A percentile compares a stretch with the other conserved stretches of the same genome.
These are phyloP conservation scores for Ophthalmolycus amberensis DNA, from an alignment of 2,113 vertebrate species.

Conservation along the genomic window DNA sequence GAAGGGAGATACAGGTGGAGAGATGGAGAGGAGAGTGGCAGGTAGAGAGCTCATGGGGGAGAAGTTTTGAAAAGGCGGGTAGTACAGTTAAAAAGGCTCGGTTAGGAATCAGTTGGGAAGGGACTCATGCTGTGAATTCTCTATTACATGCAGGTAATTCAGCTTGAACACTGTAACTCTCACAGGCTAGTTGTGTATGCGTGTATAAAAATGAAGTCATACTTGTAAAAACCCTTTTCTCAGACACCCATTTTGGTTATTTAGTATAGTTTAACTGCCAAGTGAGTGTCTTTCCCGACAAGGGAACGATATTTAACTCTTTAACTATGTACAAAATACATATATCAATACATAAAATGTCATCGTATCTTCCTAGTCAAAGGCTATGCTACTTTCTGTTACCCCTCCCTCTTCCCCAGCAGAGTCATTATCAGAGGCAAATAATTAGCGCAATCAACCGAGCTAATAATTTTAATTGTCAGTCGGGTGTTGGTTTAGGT, in stretches of 20 bases:
- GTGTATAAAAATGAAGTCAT: background rate
- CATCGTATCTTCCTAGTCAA: conserved; percentile 13
- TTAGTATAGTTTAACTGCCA: conserved; percentile 7
- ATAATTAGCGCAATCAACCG: conserved; percentile 53
- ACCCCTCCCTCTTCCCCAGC: conserved; percentile 15
- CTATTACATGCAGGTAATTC: conserved; percentile 60
- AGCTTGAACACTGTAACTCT: conserved; percentile 36
- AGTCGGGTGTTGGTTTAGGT: conserved; percentile 37
- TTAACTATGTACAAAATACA: background rate
- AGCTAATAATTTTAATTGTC: conserved; percentile 52
- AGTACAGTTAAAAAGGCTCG: conserved; percentile 44
- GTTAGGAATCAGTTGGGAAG: conserved; percentile 53
- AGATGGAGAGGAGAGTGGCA: conserved; percentile 36
- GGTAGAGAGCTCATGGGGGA: conserved; percentile 37
- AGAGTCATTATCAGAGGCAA: conserved; percentile 39
- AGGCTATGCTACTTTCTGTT: conserved; percentile 28
- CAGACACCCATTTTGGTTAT: background rate
- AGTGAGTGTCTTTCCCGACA: background rate
- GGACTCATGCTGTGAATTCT: conserved; percentile 69
- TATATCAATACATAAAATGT: background rate
- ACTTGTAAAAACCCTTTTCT: conserved; percentile 1
- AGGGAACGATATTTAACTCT: conserved; percentile 22
- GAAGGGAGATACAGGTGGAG: conserved; percentile 15
- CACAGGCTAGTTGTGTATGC: conserved; percentile 27
- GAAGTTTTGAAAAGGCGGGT: conserved; percentile 54